These are phyloP conservation scores for Microctenopoma steveboyesi DNA, from an alignment of 2,797 vertebrate genomes.

Conservation along the genomic window DNA sequence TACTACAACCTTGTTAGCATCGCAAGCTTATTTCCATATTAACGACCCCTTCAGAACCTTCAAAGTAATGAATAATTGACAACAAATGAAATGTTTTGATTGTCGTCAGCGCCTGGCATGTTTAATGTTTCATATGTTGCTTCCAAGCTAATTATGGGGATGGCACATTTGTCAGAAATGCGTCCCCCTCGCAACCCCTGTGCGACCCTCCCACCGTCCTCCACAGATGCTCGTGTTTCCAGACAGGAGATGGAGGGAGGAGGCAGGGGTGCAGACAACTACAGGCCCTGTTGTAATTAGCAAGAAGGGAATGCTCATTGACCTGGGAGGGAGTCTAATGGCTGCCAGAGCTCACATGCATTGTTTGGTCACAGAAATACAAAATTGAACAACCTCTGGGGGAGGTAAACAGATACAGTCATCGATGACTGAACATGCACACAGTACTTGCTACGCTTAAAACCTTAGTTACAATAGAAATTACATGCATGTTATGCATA, in stretches of 20 bases:
- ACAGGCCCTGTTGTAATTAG: slow-evolving; percentile 92
- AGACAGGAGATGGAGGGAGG: slow-evolving; percentile 73
- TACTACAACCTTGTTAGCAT: slow-evolving; percentile 97
- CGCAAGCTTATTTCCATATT: slow-evolving; percentile 96
- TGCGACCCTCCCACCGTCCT: slow-evolving; percentile 66
- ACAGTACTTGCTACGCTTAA: no score
- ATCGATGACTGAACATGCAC: not conserved
- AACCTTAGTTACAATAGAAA: no score
- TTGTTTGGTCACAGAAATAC: slow-evolving; percentile 91
- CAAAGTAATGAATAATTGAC: slow-evolving; percentile 99
- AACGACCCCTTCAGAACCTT: slow-evolving; percentile 97
- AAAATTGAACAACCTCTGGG: slow-evolving; percentile 88
- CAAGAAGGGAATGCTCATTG: slow-evolving; percentile 88
- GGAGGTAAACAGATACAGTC: slow-evolving; percentile 41
- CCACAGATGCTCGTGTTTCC: slow-evolving; percentile 89
- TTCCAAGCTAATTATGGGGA: slow-evolving; percentile 96
- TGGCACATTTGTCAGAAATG: slow-evolving; percentile 93
- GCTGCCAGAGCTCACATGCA: slow-evolving; percentile 87
- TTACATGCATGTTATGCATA: no score
- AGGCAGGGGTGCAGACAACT: slow-evolving; percentile 73
- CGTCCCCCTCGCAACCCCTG: slow-evolving; percentile 63
- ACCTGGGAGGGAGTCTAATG: slow-evolving; percentile 92
- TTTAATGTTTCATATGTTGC: slow-evolving; percentile 97
- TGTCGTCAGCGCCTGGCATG: slow-evolving; percentile 91
- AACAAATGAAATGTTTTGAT: slow-evolving; percentile 99